Evolutionary conservation across 64 coral and sea anemone genomes (phyloP).

Genomic region (Platygyra sinensis): DNA sequence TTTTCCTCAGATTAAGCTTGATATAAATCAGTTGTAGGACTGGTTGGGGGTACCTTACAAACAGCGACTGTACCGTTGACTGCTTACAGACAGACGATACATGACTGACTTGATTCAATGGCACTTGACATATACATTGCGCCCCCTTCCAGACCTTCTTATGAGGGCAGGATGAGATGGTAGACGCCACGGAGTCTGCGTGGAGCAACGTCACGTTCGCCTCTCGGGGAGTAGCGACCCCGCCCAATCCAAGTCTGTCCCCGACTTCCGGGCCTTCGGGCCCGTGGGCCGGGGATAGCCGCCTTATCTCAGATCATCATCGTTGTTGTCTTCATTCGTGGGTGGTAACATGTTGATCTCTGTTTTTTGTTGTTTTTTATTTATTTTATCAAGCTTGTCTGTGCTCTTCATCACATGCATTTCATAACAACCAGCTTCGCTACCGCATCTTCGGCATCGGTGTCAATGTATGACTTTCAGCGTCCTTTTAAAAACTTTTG

Average conservation of each 20-base stretch:
- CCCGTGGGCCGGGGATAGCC: conserved; percentile 8
- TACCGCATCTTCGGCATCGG: not conserved
- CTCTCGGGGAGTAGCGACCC: conserved; percentile 52
- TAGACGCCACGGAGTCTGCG: conserved; percentile 55
- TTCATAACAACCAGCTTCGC: not conserved
- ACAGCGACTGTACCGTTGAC: not conserved
- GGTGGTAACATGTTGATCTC: conserved; percentile 13
- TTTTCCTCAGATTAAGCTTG: not conserved
- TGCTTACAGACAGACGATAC: not conserved
- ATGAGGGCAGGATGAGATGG: conserved; percentile 50
- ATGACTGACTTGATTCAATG: not conserved
- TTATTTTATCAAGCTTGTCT: not conserved
- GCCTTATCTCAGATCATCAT: conserved; percentile 16
- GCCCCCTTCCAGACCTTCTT: not conserved
- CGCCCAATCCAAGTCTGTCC: conserved; percentile 40
- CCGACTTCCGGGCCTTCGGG: not conserved
- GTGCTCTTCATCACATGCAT: not conserved
- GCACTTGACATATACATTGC: not conserved
- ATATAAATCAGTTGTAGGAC: not conserved
- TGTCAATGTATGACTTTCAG: not conserved
- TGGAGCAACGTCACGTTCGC: conserved; percentile 56
- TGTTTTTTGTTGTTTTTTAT: not conserved
- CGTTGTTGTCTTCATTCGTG: conserved; percentile 10
- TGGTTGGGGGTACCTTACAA: conserved; percentile 13
- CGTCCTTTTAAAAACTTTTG: not conserved